Conservation (phyloP, 1,140 invertebrate species). For the Drosophila serrata region DNA sequence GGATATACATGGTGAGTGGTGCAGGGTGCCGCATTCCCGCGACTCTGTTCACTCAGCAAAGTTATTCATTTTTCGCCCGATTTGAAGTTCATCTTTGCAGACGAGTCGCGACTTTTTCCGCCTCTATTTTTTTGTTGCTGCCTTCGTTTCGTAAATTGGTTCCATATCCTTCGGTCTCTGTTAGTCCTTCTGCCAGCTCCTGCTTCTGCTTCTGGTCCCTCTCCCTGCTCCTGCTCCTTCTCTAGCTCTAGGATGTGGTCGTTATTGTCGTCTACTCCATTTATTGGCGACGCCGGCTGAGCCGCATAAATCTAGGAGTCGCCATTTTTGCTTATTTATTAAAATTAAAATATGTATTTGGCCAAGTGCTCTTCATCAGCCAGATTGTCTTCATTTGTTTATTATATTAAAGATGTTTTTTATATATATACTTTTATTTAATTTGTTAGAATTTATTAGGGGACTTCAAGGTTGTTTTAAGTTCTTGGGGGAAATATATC, state of each 20-base stretch:
- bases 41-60: slow-evolving; percentile 50
- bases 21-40: slow-evolving; percentile 25
- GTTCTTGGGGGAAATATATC: not conserved
- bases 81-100: slow-evolving; percentile 70
- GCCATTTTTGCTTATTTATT: slow-evolving; percentile 81
- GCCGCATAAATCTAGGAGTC: slow-evolving; percentile 68
- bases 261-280: slow-evolving; percentile 65
- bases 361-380: slow-evolving; percentile 6
- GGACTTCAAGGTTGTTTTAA: not conserved
- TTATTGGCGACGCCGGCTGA: slow-evolving; percentile 61
- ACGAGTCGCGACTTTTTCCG: slow-evolving; percentile 22
- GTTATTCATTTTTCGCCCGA: slow-evolving; percentile 72
- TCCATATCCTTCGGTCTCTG: slow-evolving; percentile 27
- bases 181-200: not conserved
- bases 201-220: not conserved
- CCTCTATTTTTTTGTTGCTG: slow-evolving; percentile 35
- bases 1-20: slow-evolving; percentile 10
- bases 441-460: slow-evolving; percentile 3
- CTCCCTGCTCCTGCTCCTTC: not conserved
- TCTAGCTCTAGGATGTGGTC: slow-evolving; percentile 14
- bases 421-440: not conserved
- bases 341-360: slow-evolving; percentile 77
- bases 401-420: slow-evolving; percentile 3
- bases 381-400: slow-evolving; percentile 27
- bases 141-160: slow-evolving; percentile 65